Evolutionary conservation across 2,888 invertebrate species (phyloP), one percentile per base, ranked within the genome.

Genomic region (Drosophila antonietae): DNA sequence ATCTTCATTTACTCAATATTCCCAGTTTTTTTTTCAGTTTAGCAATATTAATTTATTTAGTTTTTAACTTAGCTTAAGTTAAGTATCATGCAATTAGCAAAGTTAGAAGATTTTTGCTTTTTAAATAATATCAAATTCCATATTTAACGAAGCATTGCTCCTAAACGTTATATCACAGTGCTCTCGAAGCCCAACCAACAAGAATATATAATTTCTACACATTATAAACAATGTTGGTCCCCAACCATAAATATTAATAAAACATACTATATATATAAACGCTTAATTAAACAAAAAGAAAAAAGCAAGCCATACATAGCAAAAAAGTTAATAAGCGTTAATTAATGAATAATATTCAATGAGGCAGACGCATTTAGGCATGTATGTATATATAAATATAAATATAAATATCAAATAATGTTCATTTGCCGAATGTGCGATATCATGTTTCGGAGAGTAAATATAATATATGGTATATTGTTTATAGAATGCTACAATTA

Each of bases 291-390:
- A 47, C 41, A 52, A 44, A 49, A 43, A n/a, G 41, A 28, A 47
- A 44, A 20, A 62, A 69, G 69, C 78, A 78, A 78, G 78, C 78
- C 78, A 78, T 64, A 80, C 80, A 66, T 43, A 75, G 80, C 80
- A 47, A 35, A 39, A 41, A 55, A 46, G 51, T 75, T 79, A 79
- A 66, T 58, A 80, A 71, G 78, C 78, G 56, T 65, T 76, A 75
- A 67, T 70, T 71, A 56, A 76, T 76, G 67, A 80, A 75, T 59
- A 66, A 63, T 58, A 66, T 75, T 55, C 47, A 20, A 66, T 44
- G 49, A 43, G 41, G 47, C 52, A 49, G 55, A 53, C 61, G 51
- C 59, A 66, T 57, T 52, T 69, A 63, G 64, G 51, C 43, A 61
- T 37, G 18, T 47, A 52, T 46, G 55, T 39, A 23, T 66, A 28